These are phyloP conservation scores for Cephalopachus bancanus DNA, from an alignment of 2,797 vertebrate species.

Conservation along the genomic window DNA sequence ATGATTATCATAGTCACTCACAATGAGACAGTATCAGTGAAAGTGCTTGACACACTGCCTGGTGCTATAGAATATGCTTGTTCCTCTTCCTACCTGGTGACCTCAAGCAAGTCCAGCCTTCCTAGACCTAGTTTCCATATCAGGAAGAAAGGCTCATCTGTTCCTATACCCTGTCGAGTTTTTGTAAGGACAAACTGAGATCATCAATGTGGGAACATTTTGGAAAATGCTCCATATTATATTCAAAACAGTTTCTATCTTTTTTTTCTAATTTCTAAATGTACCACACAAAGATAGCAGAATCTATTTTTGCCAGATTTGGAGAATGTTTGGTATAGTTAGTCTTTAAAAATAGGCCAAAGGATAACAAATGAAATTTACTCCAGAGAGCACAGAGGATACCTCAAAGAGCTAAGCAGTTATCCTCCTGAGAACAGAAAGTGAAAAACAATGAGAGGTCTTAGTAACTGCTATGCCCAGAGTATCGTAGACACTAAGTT, in stretches of 20 bases:
- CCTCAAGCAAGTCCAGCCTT: neutral
- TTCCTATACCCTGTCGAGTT: neutral
- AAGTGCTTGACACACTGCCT: neutral
- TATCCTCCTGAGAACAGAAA: neutral
- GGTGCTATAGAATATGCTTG: neutral
- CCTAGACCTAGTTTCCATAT: no score
- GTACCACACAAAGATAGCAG: neutral
- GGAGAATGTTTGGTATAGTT: neutral
- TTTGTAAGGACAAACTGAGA: neutral
- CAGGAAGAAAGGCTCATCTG: neutral
- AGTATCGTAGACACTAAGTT: rapidly evolving
- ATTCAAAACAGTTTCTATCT: neutral
- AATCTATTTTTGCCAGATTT: conserved; percentile 27
- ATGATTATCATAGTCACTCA: neutral
- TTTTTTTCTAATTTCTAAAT: neutral
- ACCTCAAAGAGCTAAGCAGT: neutral
- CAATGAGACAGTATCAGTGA: neutral
- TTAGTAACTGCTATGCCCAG: rapidly evolving
- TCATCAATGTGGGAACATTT: neutral
- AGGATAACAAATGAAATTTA: neutral
- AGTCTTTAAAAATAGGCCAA: neutral
- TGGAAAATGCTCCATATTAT: neutral
- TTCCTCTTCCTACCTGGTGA: neutral
- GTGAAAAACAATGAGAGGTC: neutral
- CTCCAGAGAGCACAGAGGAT: neutral